Conservation (phyloP, 2,113 vertebrate genomes). For the Pedionomus torquatus region DNA sequence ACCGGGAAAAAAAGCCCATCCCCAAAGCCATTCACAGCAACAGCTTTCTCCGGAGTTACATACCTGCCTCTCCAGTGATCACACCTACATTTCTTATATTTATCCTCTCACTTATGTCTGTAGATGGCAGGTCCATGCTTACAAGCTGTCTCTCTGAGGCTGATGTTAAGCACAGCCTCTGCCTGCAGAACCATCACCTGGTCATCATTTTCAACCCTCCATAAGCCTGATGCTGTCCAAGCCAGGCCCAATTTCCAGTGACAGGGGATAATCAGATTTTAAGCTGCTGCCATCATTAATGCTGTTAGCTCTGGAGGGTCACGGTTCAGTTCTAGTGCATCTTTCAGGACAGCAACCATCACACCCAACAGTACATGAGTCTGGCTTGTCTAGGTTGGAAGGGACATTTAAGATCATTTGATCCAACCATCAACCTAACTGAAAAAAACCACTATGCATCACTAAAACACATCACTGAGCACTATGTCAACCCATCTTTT, state of each 20-base stretch:
- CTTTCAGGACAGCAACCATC: neutral
- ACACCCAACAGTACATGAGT: neutral
- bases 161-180: neutral
- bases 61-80: neutral
- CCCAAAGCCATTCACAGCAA: neutral
- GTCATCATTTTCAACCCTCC: neutral
- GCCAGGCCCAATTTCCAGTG: neutral
- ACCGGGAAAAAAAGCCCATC: neutral
- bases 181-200: neutral
- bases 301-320: neutral
- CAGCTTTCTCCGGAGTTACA: neutral
- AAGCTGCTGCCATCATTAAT: neutral
- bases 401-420: too few species aligned
- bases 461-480: too few species aligned
- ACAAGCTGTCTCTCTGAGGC: neutral
- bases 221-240: neutral
- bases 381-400: neutral
- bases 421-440: too few species aligned
- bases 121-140: neutral
- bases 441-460: too few species aligned
- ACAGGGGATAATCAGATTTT: neutral
- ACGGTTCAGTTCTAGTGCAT: neutral
- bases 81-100: neutral
- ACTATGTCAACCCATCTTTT: too few species aligned
- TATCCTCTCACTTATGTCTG: neutral